Conservation (phyloP, 1,140 invertebrate genomes). For the Berghia stephanieae region DNA sequence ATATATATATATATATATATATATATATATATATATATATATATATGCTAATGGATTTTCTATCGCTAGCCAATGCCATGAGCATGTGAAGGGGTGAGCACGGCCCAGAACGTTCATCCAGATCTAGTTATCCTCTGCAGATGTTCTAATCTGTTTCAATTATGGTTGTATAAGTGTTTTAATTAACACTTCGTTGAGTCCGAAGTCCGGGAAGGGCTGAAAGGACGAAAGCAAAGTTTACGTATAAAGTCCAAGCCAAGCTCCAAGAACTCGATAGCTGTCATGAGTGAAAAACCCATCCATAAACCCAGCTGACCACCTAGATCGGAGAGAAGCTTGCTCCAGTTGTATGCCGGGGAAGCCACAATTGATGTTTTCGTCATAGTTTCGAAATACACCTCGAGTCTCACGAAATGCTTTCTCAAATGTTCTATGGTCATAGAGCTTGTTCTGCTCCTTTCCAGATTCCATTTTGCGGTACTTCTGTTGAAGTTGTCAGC, state of each 20-base stretch:
- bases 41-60: no score
- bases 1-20: no score
- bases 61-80: no score
- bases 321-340: conserved; percentile 4
- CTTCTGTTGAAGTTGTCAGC: neutral
- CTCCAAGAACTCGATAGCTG: conserved; percentile 18
- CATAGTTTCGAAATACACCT: neutral
- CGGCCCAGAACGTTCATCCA: no score
- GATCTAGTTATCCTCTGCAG: no score
- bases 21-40: no score
- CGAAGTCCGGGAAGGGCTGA: no score
- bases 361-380: neutral
- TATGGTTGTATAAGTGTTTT: no score
- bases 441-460: neutral
- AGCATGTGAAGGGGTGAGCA: no score
- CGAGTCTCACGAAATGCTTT: neutral
- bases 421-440: neutral
- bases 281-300: conserved; percentile 20
- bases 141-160: no score
- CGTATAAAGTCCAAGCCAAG: conserved; percentile 14
- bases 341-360: conserved; percentile 12
- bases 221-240: no score
- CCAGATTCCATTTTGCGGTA: neutral
- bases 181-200: no score
- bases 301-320: conserved; percentile 21